A percentile compares a stretch with the other conserved stretches of the same genome.
phyloP scores from a whole-genome alignment of 92 coral and sea anemone genomes.

The Isaurus tuberculatus region DNA sequence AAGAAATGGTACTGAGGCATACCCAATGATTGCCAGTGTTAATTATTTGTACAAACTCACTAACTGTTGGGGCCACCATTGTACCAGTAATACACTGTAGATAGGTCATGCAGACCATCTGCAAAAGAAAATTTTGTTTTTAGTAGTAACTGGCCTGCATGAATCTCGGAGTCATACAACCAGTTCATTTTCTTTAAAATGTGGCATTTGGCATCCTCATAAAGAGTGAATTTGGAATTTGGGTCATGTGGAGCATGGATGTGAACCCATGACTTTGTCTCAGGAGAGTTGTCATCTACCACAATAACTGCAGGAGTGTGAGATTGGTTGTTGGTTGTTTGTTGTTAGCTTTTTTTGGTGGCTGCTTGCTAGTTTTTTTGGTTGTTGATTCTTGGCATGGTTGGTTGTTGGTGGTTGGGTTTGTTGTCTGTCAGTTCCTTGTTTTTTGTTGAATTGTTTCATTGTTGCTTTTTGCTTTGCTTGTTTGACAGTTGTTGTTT shows the following conservation, averaged over 20 bases:
- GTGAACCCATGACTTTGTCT: constrained; percentile 47
- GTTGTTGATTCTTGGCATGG: constrained; percentile 18
- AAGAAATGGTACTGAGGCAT: constrained; percentile 47
- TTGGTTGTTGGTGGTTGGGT: constrained; percentile 15
- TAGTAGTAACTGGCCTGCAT: constrained; percentile 51
- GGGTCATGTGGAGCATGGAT: constrained; percentile 39
- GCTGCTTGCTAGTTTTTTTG: background rate
- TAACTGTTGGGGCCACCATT: constrained; percentile 41
- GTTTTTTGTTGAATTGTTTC: background rate
- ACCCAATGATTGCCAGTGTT: constrained; percentile 58
- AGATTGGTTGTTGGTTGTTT: constrained; percentile 12
- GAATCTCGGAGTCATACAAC: constrained; percentile 63
- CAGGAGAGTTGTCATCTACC: constrained; percentile 46
- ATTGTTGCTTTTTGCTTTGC: constrained; percentile 7
- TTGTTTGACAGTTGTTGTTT: constrained; percentile 29
- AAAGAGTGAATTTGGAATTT: constrained; percentile 47
- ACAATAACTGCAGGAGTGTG: constrained; percentile 17
- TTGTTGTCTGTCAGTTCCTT: constrained; percentile 19
- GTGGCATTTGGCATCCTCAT: constrained; percentile 50
- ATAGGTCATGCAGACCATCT: constrained; percentile 58
- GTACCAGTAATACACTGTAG: constrained; percentile 32
- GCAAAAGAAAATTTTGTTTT: constrained; percentile 56
- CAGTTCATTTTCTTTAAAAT: constrained; percentile 51
- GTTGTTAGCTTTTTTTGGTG: constrained; percentile 6
- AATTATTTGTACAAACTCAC: constrained; percentile 48